Evolutionary conservation across 2,797 vertebrate genomes (phyloP).

Genomic region (Characodon lateralis): DNA sequence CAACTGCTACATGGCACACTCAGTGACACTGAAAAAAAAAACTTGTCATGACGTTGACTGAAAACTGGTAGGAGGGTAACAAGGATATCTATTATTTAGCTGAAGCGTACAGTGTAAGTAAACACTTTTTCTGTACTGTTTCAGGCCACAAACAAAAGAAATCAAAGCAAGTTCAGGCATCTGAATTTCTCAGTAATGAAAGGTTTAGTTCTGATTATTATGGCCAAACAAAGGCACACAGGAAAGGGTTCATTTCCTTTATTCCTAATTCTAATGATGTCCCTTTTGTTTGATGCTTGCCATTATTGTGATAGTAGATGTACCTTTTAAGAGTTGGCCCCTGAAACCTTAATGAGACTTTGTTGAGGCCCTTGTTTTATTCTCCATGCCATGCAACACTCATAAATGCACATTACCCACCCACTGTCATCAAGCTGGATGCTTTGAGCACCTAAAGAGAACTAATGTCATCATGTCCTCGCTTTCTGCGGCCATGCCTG

Average conservation of each 20-base stretch:
- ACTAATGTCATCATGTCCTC: constrained; percentile 24
- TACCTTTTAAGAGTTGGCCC: constrained; percentile 16
- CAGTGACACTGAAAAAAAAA: constrained; percentile 13
- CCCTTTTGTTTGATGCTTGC: constrained; percentile 15
- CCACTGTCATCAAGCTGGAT: constrained; percentile 40
- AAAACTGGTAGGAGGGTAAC: not conserved
- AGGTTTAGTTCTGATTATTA: constrained; percentile 25
- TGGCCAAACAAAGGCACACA: not conserved
- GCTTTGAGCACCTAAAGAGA: constrained; percentile 35
- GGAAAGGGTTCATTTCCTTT: constrained; percentile 18
- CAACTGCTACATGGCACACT: not conserved
- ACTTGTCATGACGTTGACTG: constrained; percentile 11
- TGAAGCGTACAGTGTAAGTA: constrained; percentile 1
- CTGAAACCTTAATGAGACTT: constrained; percentile 36
- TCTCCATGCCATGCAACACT: constrained; percentile 32
- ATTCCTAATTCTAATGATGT: not conserved
- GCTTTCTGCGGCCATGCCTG: constrained; percentile 20
- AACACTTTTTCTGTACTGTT: constrained; percentile 1
- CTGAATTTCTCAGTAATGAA: not conserved
- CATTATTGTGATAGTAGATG: constrained; percentile 15
- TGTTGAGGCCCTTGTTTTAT: constrained; percentile 20
- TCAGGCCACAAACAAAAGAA: constrained; percentile 8
- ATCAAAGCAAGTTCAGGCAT: constrained; percentile 12
- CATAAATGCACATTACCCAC: constrained; percentile 40
- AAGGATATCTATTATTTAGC: constrained; percentile 8